Base-by-base conservation (phyloP, 2,113 vertebrate genomes). In the Trinectes maculatus region DNA sequence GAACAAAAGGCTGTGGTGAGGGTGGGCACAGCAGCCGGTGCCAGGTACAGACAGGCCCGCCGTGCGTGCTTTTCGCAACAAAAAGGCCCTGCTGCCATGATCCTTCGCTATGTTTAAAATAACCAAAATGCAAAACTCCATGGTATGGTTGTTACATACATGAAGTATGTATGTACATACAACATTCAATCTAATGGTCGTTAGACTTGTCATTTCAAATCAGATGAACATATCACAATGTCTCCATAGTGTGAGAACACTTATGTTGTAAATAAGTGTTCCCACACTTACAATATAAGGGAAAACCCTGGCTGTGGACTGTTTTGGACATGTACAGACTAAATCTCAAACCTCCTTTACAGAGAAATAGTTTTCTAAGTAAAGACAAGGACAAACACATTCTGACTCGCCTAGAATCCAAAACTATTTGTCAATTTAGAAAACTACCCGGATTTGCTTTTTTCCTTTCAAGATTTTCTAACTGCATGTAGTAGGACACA, bases 1-100 rank as follows among this genome's bases (percentile, higher is more conserved):
- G 58, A 55, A 85, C 84, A 86, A 87, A 80, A 76, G 81, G 55
- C 66, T 15, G 63, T 33, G 72, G 48, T 29, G 1, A 40, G 73
- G 80, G 69, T 66, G 79, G 78, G 79, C 10, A 48, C 13, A 19
- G 58, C 65, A 12, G 60, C 44, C 63, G 33, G 70, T 29, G 61
- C 63, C 75, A 78, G 63, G 62, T 40, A 71, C 69, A 56, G 48
- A 39, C 74, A 22, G 49, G 24, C 70, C 39, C 73, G n/a, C n/a
- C n/a, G n/a, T 8, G 40, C 9, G n/a, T n/a, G n/a, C n/a, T n/a
- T n/a, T n/a, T n/a, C n/a, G n/a, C n/a, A 6, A 24, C 22, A 16
- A 25, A 47, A 18, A 43, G 19, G 1, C 21, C 2, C 2, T 3
- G 11, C 19, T 44, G 11, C 39, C 39, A 8, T 8, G 16, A 40